Percentiles rank a stretch among this genome's conserved stretches.
phyloP scores from a whole-genome alignment of 2,888 invertebrate species.

The Habroteleia sp. region DNA sequence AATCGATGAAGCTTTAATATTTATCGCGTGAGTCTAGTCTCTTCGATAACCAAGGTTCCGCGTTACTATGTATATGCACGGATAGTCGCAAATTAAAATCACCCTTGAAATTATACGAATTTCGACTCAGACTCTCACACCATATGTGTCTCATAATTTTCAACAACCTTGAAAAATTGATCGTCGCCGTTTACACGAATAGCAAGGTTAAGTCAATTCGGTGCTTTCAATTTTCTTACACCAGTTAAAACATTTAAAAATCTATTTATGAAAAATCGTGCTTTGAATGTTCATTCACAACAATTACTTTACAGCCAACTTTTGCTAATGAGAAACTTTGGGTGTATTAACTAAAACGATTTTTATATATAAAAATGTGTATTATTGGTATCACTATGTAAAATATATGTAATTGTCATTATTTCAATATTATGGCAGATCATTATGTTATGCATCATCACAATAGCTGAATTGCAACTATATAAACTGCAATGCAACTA shows the following conservation, averaged over 20 bases:
- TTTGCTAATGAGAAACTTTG: too few relatives aligned
- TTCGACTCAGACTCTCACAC: conserved; percentile 38
- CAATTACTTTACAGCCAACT: too few relatives aligned
- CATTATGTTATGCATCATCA: too few relatives aligned
- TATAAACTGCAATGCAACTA: too few relatives aligned
- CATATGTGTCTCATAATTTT: conserved; percentile 53
- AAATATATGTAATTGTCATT: too few relatives aligned
- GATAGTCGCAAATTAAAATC: conserved; percentile 49
- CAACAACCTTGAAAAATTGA: conserved; percentile 43
- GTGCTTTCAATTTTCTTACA: conserved; percentile 26
- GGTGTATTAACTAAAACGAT: too few relatives aligned
- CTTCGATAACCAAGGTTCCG: conserved; percentile 45
- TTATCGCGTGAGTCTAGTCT: conserved; percentile 55
- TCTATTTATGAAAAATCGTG: conserved; percentile 7
- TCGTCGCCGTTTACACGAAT: conserved; percentile 39
- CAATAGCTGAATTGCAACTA: too few relatives aligned
- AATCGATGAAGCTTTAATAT: conserved; percentile 55
- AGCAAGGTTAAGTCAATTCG: conserved; percentile 35
- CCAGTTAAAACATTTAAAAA: conserved; percentile 17
- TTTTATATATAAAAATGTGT: too few relatives aligned
- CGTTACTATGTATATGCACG: conserved; percentile 33
- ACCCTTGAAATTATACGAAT: conserved; percentile 61
- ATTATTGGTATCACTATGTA: too few relatives aligned
- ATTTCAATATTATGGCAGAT: too few relatives aligned
- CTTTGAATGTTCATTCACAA: too few relatives aligned